Conservation (phyloP, 2,113 vertebrate genomes). For the Nematolebias whitei region DNA sequence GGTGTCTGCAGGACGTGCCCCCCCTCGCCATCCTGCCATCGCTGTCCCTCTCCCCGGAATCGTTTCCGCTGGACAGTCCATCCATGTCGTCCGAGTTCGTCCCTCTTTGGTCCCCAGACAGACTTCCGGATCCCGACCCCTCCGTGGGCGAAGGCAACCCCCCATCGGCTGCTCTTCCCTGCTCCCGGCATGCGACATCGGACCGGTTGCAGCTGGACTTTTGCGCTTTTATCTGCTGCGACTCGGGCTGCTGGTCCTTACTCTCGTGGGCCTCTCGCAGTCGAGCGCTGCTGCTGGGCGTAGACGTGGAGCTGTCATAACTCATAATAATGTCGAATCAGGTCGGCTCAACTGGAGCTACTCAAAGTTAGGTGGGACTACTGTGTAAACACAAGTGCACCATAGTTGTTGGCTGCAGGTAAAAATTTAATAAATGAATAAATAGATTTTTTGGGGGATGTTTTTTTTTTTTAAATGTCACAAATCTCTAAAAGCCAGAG, state of each 20-base stretch:
- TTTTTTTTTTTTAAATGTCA: neutral
- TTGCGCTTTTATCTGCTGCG: slow-evolving; percentile 18
- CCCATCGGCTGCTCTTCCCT: slow-evolving; percentile 6
- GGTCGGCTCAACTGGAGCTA: slow-evolving; percentile 18
- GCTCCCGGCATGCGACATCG: slow-evolving; percentile 5
- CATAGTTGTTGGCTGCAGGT: slow-evolving; percentile 39
- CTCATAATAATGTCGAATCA: slow-evolving; percentile 77
- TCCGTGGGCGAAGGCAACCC: slow-evolving; percentile 55
- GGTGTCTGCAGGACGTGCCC: slow-evolving; percentile 67
- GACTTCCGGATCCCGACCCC: slow-evolving; percentile 58
- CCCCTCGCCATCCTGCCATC: slow-evolving; percentile 70
- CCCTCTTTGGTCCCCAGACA: slow-evolving; percentile 55
- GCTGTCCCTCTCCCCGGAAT: slow-evolving; percentile 85
- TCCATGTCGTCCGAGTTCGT: slow-evolving; percentile 85
- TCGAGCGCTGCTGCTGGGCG: slow-evolving; percentile 59
- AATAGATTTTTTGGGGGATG: neutral
- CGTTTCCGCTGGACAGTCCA: slow-evolving; percentile 86
- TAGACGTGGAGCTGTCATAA: slow-evolving; percentile 77
- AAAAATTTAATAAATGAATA: slow-evolving; percentile 36
- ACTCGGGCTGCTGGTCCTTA: slow-evolving; percentile 36
- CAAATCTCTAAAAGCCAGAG: neutral
- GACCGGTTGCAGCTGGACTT: slow-evolving; percentile 9
- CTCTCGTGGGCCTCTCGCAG: slow-evolving; percentile 47
- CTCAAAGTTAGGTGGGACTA: slow-evolving; percentile 72
- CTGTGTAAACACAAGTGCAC: slow-evolving; percentile 54